Evolutionary conservation across 2,888 invertebrate genomes (phyloP), one percentile per base, ranked within the genome.

Genomic region (Agrochola lota): DNA sequence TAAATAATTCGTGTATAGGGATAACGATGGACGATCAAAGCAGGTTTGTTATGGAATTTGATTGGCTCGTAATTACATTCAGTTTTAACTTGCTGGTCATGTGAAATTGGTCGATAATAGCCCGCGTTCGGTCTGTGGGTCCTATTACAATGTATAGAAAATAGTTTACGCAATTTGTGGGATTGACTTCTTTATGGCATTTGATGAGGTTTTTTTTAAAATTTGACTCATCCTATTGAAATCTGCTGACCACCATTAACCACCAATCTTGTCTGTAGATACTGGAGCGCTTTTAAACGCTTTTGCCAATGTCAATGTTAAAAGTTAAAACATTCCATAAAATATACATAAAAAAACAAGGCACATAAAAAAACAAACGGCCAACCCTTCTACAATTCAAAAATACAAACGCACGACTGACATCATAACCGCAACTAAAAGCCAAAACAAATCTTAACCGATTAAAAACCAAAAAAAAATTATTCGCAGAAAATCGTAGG

Each of bases 401-500:
- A 77, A 49, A 62, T 2, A 26, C 15, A 73, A 70, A 66, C 7
- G 17, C 5, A 52, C 26, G 3, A 74, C 63, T 62, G 64, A 43
- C 26, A 71, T 64, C 17, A 60, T 6, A 68, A 63, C 76, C 74
- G 67, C 76, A 70, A 77, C 87, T 83, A 85, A 82, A 82, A 80
- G 71, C 63, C 64, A 64, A 67, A 74, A 85, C 66, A 81, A 81
- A 77, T 84, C 78, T 84, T 75, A 86, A 88, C 81, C 84, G 84
- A 88, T 87, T 82, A 84, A 75, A 83, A 86, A 7, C 68, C 68
- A 85, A 89, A 30, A 88, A 91, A 92, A 92, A 91, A 85, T 74
- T 77, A 90, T 92, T 93, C 91, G 85, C 81, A 85, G 90, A 92
- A 94, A 91, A 93, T 90, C 87, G 90, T 90, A 87, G 90, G 90